Evolutionary conservation across 2,888 invertebrate genomes (phyloP), one percentile per base, ranked within the genome.

Genomic region (Atherix ibis): DNA sequence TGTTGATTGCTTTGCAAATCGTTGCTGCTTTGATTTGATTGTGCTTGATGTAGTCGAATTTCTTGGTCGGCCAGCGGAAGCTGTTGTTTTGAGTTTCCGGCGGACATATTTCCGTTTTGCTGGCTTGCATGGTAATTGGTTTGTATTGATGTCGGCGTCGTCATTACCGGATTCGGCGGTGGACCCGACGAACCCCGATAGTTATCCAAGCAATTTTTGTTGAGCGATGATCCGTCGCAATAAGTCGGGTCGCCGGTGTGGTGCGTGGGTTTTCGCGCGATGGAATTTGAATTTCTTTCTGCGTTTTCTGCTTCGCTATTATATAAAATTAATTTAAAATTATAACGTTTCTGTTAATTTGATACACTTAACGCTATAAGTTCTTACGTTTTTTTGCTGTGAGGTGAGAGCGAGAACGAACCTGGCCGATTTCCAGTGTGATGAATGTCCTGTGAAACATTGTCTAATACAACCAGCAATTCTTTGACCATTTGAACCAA

Each of bases 181-280:
- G 48, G 58, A 54, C 53, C 58, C 59, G 56, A 58, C 59, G 51
- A 59, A 58, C 50, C 56, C 60, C 61, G 61, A 56, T 53, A 59
- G 58, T 56, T 59, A 60, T 66, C 58, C 66, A 60, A 57, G 55
- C 50, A 54, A 40, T 41, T 60, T 60, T 54, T 63, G 61, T 46
- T 63, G 62, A 48, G 62, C 59, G 51, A 63, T 62, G 51, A 61
- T 60, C 42, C 62, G 56, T 46, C 56, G 54, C 49, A 59, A 54
- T 48, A 62, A 49, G 40, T 57, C 60, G 43, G 61, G 61, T 57
- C 62, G 49, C 38, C 61, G 68, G 61, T 76, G 70, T 67, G 80
- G 78, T 65, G 76, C 78, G 65, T 84, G 84, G 64, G 81, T 74
- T 66, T 87, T 87, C 70, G 80, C 76, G 71, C 83, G 71, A 66